Evolutionary conservation across 2,888 invertebrate genomes (phyloP).

Genomic region (Coenonympha arcania): DNA sequence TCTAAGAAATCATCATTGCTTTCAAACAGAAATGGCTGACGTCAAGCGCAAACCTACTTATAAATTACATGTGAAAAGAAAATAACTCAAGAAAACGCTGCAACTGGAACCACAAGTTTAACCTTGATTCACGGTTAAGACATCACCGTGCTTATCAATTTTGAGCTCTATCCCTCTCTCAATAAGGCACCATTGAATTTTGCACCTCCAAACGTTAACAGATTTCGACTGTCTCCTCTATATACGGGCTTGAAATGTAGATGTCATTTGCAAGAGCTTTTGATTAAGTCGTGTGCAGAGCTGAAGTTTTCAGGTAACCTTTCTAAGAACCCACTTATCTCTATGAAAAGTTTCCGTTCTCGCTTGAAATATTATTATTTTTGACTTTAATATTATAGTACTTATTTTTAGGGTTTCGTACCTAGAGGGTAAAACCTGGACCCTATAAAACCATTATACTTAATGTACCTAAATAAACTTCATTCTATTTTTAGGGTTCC

Average conservation of each 20-base stretch:
- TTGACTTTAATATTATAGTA: too few relatives aligned
- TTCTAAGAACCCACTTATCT: not conserved
- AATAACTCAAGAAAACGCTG: slow-evolving; percentile 1
- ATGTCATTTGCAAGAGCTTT: slow-evolving; percentile 23
- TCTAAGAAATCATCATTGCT: too few relatives aligned
- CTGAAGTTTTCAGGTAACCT: not conserved
- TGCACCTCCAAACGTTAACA: slow-evolving; percentile 6
- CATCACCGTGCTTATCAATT: slow-evolving; percentile 4
- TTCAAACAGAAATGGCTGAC: too few relatives aligned
- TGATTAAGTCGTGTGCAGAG: slow-evolving; percentile 17
- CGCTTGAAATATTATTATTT: too few relatives aligned
- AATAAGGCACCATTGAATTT: slow-evolving; percentile 10
- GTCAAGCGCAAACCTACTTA: too few relatives aligned
- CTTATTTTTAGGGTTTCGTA: too few relatives aligned
- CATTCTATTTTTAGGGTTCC: too few relatives aligned
- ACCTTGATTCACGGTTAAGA: slow-evolving; percentile 3
- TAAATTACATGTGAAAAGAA: too few relatives aligned
- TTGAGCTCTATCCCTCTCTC: slow-evolving; percentile 4
- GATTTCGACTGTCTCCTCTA: slow-evolving; percentile 20
- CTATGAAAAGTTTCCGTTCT: not conserved
- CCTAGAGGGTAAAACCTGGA: too few relatives aligned
- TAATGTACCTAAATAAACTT: too few relatives aligned
- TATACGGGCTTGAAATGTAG: slow-evolving; percentile 20
- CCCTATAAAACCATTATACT: too few relatives aligned
- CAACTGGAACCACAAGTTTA: not conserved